Percentiles rank a stretch among this genome's conserved stretches.
Evolutionary conservation across 2,113 vertebrate species (phyloP).

Genomic region (Thunnus thynnus): DNA sequence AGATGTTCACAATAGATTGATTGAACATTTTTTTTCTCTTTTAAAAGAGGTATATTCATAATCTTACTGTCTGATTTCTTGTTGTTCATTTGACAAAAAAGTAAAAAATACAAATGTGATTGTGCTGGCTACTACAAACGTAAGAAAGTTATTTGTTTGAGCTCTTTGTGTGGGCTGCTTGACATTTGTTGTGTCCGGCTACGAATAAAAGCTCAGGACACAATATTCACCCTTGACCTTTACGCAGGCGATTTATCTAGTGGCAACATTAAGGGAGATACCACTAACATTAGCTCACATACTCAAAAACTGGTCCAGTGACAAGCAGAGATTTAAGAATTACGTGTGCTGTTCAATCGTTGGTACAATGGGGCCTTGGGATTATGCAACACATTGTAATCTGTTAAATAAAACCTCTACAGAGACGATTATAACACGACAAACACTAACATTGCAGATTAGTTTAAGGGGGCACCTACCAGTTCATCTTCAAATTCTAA

Average conservation of each 20-base stretch:
- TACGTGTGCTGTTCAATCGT: neutral
- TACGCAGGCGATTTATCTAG: slow-evolving; percentile 6
- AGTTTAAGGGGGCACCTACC: neutral
- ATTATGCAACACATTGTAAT: slow-evolving; percentile 42
- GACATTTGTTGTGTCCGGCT: neutral
- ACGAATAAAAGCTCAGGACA: slow-evolving; percentile 17
- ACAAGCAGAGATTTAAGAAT: slow-evolving; percentile 35
- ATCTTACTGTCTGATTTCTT: neutral
- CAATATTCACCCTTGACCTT: slow-evolving; percentile 65
- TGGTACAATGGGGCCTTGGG: slow-evolving; percentile 26
- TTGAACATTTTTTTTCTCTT: slow-evolving; percentile 6
- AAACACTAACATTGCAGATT: slow-evolving; percentile 13
- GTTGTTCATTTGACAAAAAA: slow-evolving; percentile 24
- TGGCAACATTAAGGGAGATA: slow-evolving; percentile 28
- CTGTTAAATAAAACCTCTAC: slow-evolving; percentile 19
- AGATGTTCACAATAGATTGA: neutral
- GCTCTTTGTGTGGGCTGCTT: slow-evolving; percentile 1
- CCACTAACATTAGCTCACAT: slow-evolving; percentile 26
- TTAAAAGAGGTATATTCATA: neutral
- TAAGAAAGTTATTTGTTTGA: slow-evolving; percentile 8
- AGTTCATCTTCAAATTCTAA: neutral
- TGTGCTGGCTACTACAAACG: neutral
- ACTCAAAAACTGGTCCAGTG: slow-evolving; percentile 12
- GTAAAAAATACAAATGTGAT: neutral
- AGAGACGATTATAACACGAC: slow-evolving; percentile 23